Percentiles rank a stretch among this genome's conserved stretches.
Conservation (phyloP, 1,140 invertebrate species). For the Atta texana region DNA sequence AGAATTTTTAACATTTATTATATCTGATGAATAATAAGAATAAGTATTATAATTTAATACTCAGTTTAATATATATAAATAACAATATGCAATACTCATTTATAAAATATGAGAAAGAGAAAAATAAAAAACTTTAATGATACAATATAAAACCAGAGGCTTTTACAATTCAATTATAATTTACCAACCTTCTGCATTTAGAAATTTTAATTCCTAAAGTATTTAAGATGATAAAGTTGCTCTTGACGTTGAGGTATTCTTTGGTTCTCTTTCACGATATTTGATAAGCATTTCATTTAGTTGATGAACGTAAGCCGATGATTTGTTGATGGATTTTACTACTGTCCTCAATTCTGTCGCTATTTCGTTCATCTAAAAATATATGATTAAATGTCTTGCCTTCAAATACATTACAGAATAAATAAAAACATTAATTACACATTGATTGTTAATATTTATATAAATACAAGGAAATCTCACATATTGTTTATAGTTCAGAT, state of each 20-base stretch:
- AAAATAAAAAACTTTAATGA: neutral
- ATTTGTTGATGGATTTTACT: conserved; percentile 85
- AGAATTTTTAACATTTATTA: neutral
- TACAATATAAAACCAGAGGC: conserved; percentile 21
- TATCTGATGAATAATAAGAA: neutral
- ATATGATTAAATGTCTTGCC: conserved; percentile 6
- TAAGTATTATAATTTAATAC: conserved; percentile 27
- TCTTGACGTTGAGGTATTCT: conserved; percentile 76
- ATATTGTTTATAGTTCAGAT: conserved; percentile 84
- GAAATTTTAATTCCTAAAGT: conserved; percentile 13
- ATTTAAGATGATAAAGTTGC: conserved; percentile 67
- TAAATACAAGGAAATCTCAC: conserved; percentile 79
- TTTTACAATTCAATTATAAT: conserved; percentile 46
- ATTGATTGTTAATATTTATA: conserved; percentile 35
- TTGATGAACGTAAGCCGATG: conserved; percentile 81
- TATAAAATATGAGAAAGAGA: neutral
- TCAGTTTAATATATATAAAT: neutral
- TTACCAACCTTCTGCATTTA: neutral
- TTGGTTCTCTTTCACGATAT: conserved; percentile 79
- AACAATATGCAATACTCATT: conserved; percentile 11
- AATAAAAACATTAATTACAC: neutral
- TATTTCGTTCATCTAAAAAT: conserved; percentile 86
- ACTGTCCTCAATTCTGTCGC: conserved; percentile 84
- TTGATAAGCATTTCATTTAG: conserved; percentile 81
- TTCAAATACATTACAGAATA: conserved; percentile 23